Evolutionary conservation across 1,140 invertebrate genomes (phyloP), one percentile per base, ranked within the genome.

Genomic region (Ceratosolen solmsi): DNA sequence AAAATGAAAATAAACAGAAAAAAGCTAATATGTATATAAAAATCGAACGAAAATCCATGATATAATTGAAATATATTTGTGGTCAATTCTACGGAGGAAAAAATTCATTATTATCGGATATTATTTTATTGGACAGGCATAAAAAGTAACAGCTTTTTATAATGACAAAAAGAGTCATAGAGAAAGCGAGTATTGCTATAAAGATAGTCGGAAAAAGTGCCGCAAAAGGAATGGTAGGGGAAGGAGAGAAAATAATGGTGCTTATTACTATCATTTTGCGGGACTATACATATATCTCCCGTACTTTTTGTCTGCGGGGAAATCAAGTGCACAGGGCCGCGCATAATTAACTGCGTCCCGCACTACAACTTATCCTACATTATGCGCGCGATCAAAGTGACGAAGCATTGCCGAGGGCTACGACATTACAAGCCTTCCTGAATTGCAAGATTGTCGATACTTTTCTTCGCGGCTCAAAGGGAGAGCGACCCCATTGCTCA

Each of bases 241-340:
- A 49, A 86, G 85, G 87, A 81, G 86, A 86, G 87, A 89, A 54
- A 89, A 89, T 90, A 90, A 90, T 90, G 86, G 87, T 85, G 87
- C 89, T 91, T 90, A 90, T 90, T 90, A 90, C 87, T 91, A 88
- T 89, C 88, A 84, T 85, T 85, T 87, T 84, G 5, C 38, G 82
- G 85, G 85, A 83, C 87, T 88, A 86, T 89, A 87, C 89, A 90
- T 20, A 89, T 54, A 54, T 54, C 87, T 87, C 86, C 25, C 88
- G 87, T 89, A 90, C 90, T 90, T 91, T 91, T 90, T 87, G 88
- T 86, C 90, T 89, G 87, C 86, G 87, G 90, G 90, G 90, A 91
- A 91, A 91, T 91, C 89, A 91, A 89, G 89, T 87, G 89, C 87
- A 86, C 89, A 89, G 88, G 88, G 88, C 87, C 86, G 41, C 27